Evolutionary conservation across 2,797 vertebrate genomes (phyloP).

Genomic region (Pseudomugil tenellus): DNA sequence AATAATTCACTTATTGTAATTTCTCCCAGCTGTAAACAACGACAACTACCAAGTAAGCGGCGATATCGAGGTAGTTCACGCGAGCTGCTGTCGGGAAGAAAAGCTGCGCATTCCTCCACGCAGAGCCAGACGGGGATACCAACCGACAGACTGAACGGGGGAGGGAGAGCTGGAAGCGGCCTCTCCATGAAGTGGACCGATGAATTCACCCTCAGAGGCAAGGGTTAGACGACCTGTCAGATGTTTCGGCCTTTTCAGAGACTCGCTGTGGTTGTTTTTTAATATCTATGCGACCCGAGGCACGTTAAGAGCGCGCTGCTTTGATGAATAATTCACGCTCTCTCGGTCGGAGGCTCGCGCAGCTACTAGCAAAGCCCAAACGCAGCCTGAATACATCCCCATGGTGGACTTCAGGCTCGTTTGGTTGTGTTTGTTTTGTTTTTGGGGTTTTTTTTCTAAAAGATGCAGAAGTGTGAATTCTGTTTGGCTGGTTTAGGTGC

Average conservation of each 20-base stretch:
- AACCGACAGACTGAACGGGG: constrained; percentile 6
- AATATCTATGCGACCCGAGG: constrained; percentile 23
- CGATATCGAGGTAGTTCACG: not conserved
- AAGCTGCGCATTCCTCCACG: constrained; percentile 74
- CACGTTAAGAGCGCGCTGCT: constrained; percentile 46
- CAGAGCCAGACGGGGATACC: constrained; percentile 41
- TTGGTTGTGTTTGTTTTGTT: constrained; percentile 1
- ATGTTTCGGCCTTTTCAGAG: not conserved
- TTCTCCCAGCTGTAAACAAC: constrained; percentile 21
- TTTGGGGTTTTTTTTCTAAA: too few relatives aligned
- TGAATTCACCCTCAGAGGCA: constrained; percentile 25
- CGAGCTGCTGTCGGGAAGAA: constrained; percentile 11
- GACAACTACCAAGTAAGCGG: constrained; percentile 10
- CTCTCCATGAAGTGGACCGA: constrained; percentile 48
- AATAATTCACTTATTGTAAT: too few relatives aligned
- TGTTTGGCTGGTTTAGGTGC: constrained; percentile 12
- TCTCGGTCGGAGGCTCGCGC: constrained; percentile 54
- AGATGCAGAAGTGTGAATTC: not conserved
- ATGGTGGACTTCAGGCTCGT: constrained; percentile 45
- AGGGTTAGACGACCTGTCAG: not conserved
- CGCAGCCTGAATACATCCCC: constrained; percentile 52
- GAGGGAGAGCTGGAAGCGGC: constrained; percentile 50
- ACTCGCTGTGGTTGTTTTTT: constrained; percentile 14
- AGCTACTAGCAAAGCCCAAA: constrained; percentile 48
- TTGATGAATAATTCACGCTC: constrained; percentile 77